Evolutionary conservation across 2,113 vertebrate species (phyloP).

Genomic region (Uria lomvia): DNA sequence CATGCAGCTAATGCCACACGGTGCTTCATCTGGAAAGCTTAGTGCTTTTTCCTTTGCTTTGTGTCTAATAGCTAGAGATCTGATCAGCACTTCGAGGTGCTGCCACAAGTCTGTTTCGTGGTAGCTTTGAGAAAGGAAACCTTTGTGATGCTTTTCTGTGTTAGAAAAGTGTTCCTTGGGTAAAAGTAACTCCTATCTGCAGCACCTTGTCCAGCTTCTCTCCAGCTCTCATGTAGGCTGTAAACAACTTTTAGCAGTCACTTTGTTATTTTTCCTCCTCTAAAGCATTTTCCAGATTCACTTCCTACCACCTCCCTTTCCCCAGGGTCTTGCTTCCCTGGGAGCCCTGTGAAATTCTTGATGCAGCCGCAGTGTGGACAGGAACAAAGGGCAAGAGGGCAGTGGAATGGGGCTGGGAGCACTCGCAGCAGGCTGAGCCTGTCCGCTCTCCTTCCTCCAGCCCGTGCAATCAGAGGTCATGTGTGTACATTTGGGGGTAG

Average conservation of each 20-base stretch:
- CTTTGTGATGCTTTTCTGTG: background rate
- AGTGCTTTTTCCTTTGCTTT: background rate
- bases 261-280: background rate
- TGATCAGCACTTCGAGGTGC: background rate
- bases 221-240: background rate
- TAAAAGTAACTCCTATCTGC: background rate
- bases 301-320: background rate
- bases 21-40: background rate
- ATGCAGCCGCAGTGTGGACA: accelerated
- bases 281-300: background rate
- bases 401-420: background rate
- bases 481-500: background rate
- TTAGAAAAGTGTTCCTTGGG: background rate
- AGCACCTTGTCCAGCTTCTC: background rate
- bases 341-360: background rate
- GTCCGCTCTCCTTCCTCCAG: background rate
- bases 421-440: accelerated
- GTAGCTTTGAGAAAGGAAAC: background rate
- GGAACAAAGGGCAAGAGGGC: background rate
- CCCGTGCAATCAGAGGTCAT: accelerated
- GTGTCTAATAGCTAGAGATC: background rate
- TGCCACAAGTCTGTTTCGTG: background rate
- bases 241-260: background rate
- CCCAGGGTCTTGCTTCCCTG: background rate
- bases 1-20: background rate